A percentile compares a stretch with the other conserved stretches of the same genome.
These are phyloP conservation scores for Platichthys stellatus DNA, from an alignment of 2,113 vertebrate species.

Conservation along the genomic window DNA sequence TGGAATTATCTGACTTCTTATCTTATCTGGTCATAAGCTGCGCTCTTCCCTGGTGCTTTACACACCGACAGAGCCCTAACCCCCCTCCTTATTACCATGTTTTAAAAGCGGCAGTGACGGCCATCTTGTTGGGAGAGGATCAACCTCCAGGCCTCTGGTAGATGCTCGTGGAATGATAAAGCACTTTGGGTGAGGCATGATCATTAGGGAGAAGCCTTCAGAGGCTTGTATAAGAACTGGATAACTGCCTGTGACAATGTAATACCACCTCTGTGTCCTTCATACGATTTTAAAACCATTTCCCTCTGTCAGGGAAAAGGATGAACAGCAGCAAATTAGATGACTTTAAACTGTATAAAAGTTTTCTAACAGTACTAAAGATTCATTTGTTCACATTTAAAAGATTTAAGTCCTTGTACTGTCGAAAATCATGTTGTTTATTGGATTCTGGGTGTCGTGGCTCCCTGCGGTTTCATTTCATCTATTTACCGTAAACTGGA, in stretches of 20 bases:
- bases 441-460: constrained; percentile 30
- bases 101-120: neutral
- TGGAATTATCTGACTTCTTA: constrained; percentile 28
- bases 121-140: neutral
- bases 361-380: constrained; percentile 37
- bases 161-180: neutral
- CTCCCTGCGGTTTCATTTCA: constrained; percentile 45
- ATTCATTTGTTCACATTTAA: constrained; percentile 47
- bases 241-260: constrained; percentile 9
- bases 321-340: constrained; percentile 41
- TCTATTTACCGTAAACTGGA: constrained; percentile 35
- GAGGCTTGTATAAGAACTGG: neutral
- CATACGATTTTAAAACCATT: constrained; percentile 10
- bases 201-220: neutral
- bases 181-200: neutral
- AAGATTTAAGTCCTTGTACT: constrained; percentile 22
- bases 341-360: constrained; percentile 37
- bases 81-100: neutral
- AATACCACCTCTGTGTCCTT: constrained; percentile 11
- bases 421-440: constrained; percentile 17
- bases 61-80: neutral
- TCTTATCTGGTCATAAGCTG: neutral
- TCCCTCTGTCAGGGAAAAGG: constrained; percentile 21
- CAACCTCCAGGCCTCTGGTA: neutral
- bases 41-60: neutral